Evolutionary conservation across 2,113 vertebrate species (phyloP).

Genomic region (Corynorhinus townsendii): DNA sequence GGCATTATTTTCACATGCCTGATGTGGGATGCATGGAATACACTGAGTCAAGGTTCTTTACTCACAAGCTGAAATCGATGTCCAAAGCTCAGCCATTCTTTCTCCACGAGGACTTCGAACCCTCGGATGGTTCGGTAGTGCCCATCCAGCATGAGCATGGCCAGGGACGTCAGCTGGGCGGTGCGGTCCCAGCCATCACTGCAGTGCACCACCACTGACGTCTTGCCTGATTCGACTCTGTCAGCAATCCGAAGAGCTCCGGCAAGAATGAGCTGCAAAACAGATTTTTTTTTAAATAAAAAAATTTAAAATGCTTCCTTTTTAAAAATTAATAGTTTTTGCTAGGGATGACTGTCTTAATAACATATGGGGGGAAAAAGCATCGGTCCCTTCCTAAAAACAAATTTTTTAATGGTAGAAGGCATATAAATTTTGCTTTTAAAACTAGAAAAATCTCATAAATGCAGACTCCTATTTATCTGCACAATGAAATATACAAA

Average conservation of each 20-base stretch:
- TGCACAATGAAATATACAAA: neutral
- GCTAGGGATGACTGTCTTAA: neutral
- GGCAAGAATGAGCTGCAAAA: constrained; percentile 89
- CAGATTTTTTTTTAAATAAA: neutral
- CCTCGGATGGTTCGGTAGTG: constrained; percentile 93
- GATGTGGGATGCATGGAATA: neutral
- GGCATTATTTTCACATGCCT: neutral
- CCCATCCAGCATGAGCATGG: constrained; percentile 95
- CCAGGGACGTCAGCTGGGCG: constrained; percentile 92
- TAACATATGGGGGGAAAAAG: neutral
- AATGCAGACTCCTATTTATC: neutral
- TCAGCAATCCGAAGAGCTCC: constrained; percentile 95
- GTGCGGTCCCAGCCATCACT: constrained; percentile 98
- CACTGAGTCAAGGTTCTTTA: neutral
- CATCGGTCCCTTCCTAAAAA: neutral
- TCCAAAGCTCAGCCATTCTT: constrained; percentile 97
- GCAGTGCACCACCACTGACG: constrained; percentile 95
- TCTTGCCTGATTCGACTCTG: constrained; percentile 96
- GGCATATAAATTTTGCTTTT: neutral
- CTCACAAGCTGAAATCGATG: constrained; percentile 96
- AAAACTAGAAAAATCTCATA: neutral
- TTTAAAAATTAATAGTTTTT: neutral
- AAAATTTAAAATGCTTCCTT: neutral
- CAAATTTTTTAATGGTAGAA: neutral
- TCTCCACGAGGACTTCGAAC: constrained; percentile 95